Evolutionary conservation across 2,797 vertebrate species (phyloP).

Genomic region (Myiotriccus ornatus): DNA sequence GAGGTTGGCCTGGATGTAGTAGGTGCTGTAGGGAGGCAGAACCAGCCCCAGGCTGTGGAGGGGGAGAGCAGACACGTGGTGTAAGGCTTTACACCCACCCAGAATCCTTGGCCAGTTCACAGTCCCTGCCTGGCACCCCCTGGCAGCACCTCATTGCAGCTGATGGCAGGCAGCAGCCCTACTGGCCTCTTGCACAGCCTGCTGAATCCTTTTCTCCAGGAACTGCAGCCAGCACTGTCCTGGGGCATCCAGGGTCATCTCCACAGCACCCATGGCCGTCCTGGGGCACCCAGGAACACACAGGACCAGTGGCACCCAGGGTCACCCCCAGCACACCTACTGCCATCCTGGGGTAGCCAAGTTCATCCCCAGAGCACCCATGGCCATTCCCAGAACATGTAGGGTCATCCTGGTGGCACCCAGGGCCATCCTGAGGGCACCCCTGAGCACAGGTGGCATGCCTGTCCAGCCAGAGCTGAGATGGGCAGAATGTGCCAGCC

Average conservation of each 20-base stretch:
- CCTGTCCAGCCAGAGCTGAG: neutral
- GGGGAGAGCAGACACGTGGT: neutral
- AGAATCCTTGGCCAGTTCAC: neutral
- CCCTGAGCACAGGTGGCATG: neutral
- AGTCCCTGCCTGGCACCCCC: neutral
- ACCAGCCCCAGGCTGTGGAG: constrained; percentile 91
- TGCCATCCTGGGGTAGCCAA: neutral
- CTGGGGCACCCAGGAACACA: neutral
- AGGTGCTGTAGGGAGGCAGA: constrained; percentile 94
- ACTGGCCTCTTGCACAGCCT: neutral
- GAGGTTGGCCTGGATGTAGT: constrained; percentile 97
- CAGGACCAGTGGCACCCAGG: neutral
- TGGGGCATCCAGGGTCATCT: neutral
- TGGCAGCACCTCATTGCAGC: neutral
- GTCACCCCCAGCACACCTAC: neutral
- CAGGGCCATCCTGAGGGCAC: neutral
- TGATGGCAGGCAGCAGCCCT: neutral
- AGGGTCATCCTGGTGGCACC: neutral
- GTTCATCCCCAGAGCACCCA: neutral
- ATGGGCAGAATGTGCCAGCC: neutral
- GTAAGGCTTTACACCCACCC: neutral
- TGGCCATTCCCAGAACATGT: neutral
- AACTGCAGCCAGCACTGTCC: neutral
- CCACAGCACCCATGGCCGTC: too few species aligned
- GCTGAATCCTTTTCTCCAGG: neutral